Conservation (phyloP, 2,888 invertebrate genomes). For the Coremacera marginata region DNA sequence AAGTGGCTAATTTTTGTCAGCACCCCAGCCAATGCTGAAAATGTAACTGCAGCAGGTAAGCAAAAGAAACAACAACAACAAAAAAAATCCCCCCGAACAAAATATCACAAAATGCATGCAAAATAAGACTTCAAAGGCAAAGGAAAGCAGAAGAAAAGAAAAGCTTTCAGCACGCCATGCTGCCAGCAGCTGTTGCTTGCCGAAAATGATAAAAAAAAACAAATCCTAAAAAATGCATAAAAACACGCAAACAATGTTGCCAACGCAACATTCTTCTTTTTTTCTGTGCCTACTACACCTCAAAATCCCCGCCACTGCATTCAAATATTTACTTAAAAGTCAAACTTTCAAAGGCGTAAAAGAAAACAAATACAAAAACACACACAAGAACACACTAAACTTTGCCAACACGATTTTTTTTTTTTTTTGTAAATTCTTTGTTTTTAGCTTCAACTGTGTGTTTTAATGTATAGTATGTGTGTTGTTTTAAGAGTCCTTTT, state of each 20-base stretch:
- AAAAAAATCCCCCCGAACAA: no score
- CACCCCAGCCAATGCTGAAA: not conserved
- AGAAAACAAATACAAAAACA: slow-evolving; percentile 23
- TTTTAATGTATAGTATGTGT: slow-evolving; percentile 23
- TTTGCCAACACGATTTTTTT: slow-evolving; percentile 1
- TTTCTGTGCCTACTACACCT: not conserved
- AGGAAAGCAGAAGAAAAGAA: not conserved
- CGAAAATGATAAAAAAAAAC: not conserved
- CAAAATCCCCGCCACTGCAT: not conserved
- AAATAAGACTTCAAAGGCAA: slow-evolving; percentile 21
- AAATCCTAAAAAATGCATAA: not conserved
- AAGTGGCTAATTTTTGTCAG: slow-evolving; percentile 22
- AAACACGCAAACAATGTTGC: slow-evolving; percentile 23
- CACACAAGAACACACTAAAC: not conserved
- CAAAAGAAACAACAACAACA: not conserved
- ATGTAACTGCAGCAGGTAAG: no score
- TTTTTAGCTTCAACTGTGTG: not conserved
- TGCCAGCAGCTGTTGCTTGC: slow-evolving; percentile 20
- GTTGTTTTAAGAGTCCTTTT: slow-evolving; percentile 25
- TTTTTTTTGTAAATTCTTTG: slow-evolving; percentile 1
- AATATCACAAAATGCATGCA: not conserved
- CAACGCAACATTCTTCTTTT: not conserved
- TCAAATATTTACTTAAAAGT: slow-evolving; percentile 30
- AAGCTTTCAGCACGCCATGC: slow-evolving; percentile 15
- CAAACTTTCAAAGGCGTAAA: slow-evolving; percentile 34